phyloP scores from a whole-genome alignment of 2,888 invertebrate species.

The Dascillus cervinus region DNA sequence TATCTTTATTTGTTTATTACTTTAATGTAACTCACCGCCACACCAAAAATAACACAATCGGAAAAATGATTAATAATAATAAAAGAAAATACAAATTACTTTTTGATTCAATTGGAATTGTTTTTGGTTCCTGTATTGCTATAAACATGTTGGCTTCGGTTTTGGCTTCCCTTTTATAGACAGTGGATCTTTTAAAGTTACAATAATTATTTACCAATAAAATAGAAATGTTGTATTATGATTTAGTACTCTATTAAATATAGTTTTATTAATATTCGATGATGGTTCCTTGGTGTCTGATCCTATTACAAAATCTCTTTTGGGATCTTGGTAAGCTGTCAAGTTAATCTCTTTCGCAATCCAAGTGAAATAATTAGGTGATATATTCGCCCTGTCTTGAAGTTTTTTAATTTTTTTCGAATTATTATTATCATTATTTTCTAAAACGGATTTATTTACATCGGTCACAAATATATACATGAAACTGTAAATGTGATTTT shows the following conservation, averaged over 20 bases:
- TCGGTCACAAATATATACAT: conserved; percentile 7
- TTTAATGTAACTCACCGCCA: no score
- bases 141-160: no score
- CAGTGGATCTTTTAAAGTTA: conserved; percentile 2
- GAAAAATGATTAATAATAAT: no score
- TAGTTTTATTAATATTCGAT: not conserved
- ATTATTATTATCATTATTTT: not conserved
- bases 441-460: not conserved
- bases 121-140: no score
- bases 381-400: conserved; percentile 1
- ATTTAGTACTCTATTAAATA: conserved; percentile 14
- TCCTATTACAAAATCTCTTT: conserved; percentile 7
- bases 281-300: conserved; percentile 5
- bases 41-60: no score
- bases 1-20: no score
- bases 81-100: no score
- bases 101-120: no score
- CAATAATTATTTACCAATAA: conserved; percentile 13
- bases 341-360: conserved; percentile 6
- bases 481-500: conserved; percentile 7
- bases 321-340: not conserved
- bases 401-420: not conserved
- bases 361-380: conserved; percentile 4
- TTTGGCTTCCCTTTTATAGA: no score
- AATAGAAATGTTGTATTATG: conserved; percentile 11